Evolutionary conservation across 1,140 invertebrate species (phyloP).

Genomic region (Carcinoscorpius rotundicauda): DNA sequence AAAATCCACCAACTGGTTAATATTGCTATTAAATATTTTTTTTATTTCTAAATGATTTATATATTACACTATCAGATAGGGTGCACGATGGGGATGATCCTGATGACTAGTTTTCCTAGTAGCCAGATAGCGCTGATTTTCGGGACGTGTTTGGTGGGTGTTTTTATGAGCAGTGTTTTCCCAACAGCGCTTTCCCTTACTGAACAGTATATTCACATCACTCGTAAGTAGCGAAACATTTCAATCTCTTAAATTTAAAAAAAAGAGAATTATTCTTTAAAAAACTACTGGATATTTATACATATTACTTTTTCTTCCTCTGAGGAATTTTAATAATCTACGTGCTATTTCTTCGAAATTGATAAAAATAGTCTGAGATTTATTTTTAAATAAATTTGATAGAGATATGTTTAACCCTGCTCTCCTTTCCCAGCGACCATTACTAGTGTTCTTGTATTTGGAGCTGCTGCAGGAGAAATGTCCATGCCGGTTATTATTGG

Average conservation of each 20-base stretch:
- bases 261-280: too few relatives aligned
- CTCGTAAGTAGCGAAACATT: slow-evolving; percentile 30
- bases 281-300: too few relatives aligned
- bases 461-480: slow-evolving; percentile 37
- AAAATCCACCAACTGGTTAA: too few relatives aligned
- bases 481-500: slow-evolving; percentile 37
- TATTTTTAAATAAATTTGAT: neutral
- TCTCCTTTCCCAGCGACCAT: slow-evolving; percentile 31
- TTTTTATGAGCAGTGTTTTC: slow-evolving; percentile 39
- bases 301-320: neutral
- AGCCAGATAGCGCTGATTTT: slow-evolving; percentile 34
- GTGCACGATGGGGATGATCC: slow-evolving; percentile 30
- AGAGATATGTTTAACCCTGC: slow-evolving; percentile 1
- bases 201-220: slow-evolving; percentile 39
- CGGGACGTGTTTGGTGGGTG: slow-evolving; percentile 36
- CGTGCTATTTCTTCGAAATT: neutral
- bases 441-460: slow-evolving; percentile 34
- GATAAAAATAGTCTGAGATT: neutral
- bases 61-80: slow-evolving; percentile 31
- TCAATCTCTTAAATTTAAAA: too few relatives aligned
- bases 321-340: neutral
- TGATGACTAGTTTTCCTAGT: slow-evolving; percentile 33
- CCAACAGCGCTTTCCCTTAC: slow-evolving; percentile 38
- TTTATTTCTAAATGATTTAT: too few relatives aligned
- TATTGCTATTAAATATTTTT: too few relatives aligned